These are phyloP conservation scores for Amblyraja radiata DNA, from an alignment of 2,797 vertebrate genomes.

Conservation along the genomic window DNA sequence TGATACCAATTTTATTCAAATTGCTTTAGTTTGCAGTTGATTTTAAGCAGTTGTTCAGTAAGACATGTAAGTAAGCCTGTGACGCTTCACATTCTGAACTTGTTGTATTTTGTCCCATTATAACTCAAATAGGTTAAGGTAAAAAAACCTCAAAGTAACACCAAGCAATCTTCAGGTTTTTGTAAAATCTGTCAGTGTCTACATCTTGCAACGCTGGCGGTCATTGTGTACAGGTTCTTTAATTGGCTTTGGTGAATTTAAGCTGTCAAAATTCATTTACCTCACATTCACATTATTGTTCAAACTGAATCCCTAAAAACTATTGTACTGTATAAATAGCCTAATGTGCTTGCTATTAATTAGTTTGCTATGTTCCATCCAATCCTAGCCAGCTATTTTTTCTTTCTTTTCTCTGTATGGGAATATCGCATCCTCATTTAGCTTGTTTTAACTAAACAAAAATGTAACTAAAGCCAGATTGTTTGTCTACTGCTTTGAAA, in stretches of 20 bases:
- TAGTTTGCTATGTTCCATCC: not conserved
- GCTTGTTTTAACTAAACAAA: not conserved
- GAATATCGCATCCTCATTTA: not conserved
- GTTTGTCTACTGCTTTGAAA: not conserved
- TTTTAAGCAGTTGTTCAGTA: not conserved
- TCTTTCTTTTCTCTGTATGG: not conserved
- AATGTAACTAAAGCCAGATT: not conserved
- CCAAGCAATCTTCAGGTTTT: not conserved
- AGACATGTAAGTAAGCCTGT: not conserved
- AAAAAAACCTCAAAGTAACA: not conserved
- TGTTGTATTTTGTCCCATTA: not conserved
- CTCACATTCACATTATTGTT: not conserved
- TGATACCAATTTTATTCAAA: constrained; percentile 1
- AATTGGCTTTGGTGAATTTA: not conserved
- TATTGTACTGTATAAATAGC: not conserved
- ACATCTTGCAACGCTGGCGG: not conserved
- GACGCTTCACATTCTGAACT: not conserved
- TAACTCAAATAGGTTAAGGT: not conserved
- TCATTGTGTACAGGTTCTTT: not conserved
- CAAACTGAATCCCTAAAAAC: not conserved
- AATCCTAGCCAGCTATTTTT: not conserved
- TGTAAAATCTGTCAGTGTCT: not conserved
- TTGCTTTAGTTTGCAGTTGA: not conserved
- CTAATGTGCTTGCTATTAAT: not conserved
- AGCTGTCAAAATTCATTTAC: not conserved